These are phyloP conservation scores for Rhaphigaster nebulosa DNA, from an alignment of 2,888 invertebrate species.

Conservation along the genomic window DNA sequence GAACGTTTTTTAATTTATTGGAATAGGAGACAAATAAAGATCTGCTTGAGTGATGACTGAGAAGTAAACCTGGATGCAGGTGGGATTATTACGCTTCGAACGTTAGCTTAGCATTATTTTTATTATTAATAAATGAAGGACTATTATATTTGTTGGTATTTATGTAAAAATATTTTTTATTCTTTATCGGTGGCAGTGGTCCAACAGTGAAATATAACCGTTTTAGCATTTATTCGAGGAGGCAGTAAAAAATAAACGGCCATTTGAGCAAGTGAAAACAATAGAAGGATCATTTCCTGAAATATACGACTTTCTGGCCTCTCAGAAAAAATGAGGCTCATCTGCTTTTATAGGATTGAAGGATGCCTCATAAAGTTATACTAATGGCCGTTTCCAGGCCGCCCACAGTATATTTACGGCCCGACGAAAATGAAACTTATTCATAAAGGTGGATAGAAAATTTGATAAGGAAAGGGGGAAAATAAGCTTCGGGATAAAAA, in stretches of 20 bases:
- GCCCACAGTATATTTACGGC: not conserved
- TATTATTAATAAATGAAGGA: too few species aligned
- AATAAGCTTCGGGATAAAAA: constrained; percentile 2
- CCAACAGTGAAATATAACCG: not conserved
- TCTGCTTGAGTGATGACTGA: too few species aligned
- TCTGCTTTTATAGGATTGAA: constrained; percentile 27
- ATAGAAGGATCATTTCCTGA: constrained; percentile 13
- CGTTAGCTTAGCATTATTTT: too few species aligned
- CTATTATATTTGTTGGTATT: too few species aligned
- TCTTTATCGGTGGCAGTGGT: not conserved
- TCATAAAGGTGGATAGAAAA: constrained; percentile 16
- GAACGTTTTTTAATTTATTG: too few species aligned
- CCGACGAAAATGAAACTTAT: not conserved
- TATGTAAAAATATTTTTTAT: not conserved
- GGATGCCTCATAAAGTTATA: constrained; percentile 13
- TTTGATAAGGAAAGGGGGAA: not conserved
- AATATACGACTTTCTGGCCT: not conserved
- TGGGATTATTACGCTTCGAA: too few species aligned
- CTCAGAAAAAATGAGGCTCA: not conserved
- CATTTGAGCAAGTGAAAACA: constrained; percentile 46
- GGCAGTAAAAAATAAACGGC: constrained; percentile 33
- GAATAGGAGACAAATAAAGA: too few species aligned
- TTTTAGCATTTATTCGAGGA: constrained; percentile 6
- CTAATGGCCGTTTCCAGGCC: not conserved
- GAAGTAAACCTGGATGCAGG: too few species aligned